These are phyloP conservation scores for Trachelus tabidus DNA, from an alignment of 2,888 invertebrate genomes.

Conservation along the genomic window DNA sequence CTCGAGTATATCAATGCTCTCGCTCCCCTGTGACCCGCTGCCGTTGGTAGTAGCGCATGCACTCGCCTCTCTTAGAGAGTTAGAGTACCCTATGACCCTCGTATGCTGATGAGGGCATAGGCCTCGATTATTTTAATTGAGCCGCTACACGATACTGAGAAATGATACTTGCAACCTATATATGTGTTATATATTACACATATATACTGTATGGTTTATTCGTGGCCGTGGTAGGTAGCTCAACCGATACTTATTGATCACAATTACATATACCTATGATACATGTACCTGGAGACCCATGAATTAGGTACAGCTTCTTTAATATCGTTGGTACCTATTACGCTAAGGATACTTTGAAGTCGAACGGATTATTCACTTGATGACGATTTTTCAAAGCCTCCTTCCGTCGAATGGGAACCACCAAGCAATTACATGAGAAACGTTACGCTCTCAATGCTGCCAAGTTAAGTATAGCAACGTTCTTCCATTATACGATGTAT, in stretches of 20 bases:
- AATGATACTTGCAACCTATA: constrained; percentile 14
- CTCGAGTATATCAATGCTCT: constrained; percentile 40
- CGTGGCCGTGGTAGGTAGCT: not conserved
- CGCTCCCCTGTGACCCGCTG: constrained; percentile 10
- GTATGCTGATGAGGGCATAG: constrained; percentile 48
- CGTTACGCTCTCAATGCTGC: not conserved
- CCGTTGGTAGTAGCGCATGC: not conserved
- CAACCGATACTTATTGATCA: not conserved
- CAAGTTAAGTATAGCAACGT: not conserved
- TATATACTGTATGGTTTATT: not conserved
- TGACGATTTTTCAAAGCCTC: not conserved
- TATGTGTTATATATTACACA: not conserved
- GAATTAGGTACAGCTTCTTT: not conserved
- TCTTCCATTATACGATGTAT: not conserved
- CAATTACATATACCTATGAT: not conserved
- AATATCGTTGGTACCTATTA: not conserved
- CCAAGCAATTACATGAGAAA: not conserved
- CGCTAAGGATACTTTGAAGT: not conserved
- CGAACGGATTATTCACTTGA: not conserved
- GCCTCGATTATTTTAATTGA: constrained; percentile 58
- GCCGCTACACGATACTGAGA: constrained; percentile 46
- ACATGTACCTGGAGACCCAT: not conserved
- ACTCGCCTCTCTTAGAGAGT: constrained; percentile 6
- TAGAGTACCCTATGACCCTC: constrained; percentile 23
- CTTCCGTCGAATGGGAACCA: not conserved